Conservation (phyloP, 1,140 invertebrate genomes). For the Caenorhabditis brenneri region DNA sequence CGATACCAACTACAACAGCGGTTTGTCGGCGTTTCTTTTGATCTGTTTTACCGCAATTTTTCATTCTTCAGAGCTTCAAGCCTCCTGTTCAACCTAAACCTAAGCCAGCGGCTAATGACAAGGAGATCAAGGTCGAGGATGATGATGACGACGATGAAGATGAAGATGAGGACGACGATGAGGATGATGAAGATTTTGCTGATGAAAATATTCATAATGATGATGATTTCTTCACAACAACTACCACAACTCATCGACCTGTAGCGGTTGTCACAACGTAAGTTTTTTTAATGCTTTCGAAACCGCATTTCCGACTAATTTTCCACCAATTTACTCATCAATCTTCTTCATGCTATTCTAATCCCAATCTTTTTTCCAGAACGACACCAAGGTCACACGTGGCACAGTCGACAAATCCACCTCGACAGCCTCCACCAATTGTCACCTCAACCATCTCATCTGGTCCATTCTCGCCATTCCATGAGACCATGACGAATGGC, state of each 20-base stretch:
- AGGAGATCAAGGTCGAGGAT: constrained; percentile 33
- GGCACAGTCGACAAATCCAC: constrained; percentile 12
- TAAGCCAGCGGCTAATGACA: constrained; percentile 19
- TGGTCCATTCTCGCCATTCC: constrained; percentile 32
- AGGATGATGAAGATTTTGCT: constrained; percentile 31
- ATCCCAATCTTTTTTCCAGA: background rate
- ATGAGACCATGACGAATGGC: constrained; percentile 27
- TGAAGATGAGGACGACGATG: constrained; percentile 8
- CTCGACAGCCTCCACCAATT: constrained; percentile 8
- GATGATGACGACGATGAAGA: constrained; percentile 33
- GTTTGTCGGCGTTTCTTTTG: constrained; percentile 13
- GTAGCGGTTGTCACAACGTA: background rate
- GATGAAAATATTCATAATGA: constrained; percentile 33
- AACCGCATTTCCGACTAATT: background rate
- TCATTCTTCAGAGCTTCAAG: constrained; percentile 39
- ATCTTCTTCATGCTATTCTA: background rate
- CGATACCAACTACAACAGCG: constrained; percentile 25
- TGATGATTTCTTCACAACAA: constrained; percentile 18
- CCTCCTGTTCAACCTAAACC: constrained; percentile 27
- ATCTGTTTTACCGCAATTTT: constrained; percentile 24
- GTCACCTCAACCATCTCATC: constrained; percentile 36
- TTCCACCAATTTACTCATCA: background rate
- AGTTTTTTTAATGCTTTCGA: too few species aligned
- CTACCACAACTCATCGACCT: constrained; percentile 12
- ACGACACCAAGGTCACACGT: constrained; percentile 17